phyloP scores from a whole-genome alignment of 2,797 vertebrate genomes.

The Gymnocypris eckloni region DNA sequence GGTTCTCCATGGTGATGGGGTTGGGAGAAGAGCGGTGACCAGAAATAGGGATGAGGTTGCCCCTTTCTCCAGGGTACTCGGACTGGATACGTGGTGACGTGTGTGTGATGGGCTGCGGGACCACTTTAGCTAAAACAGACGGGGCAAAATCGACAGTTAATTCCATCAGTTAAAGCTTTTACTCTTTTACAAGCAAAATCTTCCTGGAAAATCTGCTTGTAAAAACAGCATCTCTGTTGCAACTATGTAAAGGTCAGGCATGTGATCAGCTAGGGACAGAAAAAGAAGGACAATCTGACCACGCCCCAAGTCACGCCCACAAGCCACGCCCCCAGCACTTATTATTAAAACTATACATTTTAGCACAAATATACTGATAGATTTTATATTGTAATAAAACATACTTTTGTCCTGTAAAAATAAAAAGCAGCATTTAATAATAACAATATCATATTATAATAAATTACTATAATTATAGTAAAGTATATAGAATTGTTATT shows the following conservation, averaged over 20 bases:
- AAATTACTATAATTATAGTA: too few species aligned
- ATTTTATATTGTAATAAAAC: too few species aligned
- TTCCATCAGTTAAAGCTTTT: background rate
- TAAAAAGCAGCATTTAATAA: too few species aligned
- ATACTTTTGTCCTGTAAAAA: too few species aligned
- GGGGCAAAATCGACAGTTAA: background rate
- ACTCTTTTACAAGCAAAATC: background rate
- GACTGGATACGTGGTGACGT: conserved; percentile 93
- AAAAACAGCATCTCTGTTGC: background rate
- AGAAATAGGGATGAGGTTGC: conserved; percentile 92
- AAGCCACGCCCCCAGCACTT: too few species aligned
- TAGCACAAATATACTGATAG: too few species aligned
- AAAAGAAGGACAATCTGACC: too few species aligned
- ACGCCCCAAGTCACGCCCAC: too few species aligned
- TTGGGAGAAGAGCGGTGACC: conserved; percentile 94
- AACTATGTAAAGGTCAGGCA: background rate
- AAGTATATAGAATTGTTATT: too few species aligned
- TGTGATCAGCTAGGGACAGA: too few species aligned
- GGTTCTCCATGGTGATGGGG: conserved; percentile 93
- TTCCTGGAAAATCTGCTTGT: background rate
- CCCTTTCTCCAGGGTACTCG: conserved; percentile 90
- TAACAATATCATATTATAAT: too few species aligned
- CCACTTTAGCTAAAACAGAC: conserved; percentile 89
- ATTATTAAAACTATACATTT: too few species aligned
- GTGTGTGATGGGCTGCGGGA: conserved; percentile 96